Evolutionary conservation across 1,140 invertebrate species (phyloP).

Genomic region (Drosophila auraria): DNA sequence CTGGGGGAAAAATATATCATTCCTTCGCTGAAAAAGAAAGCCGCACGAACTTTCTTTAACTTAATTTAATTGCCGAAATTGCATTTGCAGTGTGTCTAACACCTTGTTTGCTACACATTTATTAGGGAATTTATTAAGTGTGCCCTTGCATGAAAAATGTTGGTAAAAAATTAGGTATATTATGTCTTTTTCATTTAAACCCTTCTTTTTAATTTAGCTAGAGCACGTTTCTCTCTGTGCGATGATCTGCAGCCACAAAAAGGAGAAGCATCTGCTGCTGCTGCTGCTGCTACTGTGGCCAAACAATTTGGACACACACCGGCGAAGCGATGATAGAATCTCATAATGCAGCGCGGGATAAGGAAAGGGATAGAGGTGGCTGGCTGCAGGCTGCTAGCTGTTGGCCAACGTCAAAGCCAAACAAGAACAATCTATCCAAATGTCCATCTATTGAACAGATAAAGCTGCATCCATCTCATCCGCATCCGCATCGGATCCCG

Average conservation of each 20-base stretch:
- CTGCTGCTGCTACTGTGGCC: slow-evolving; percentile 51
- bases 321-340: slow-evolving; percentile 71
- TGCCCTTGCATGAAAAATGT: neutral
- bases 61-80: neutral
- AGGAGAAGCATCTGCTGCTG: slow-evolving; percentile 26
- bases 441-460: slow-evolving; percentile 84
- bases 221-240: slow-evolving; percentile 7
- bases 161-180: neutral
- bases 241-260: slow-evolving; percentile 12
- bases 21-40: neutral
- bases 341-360: slow-evolving; percentile 61
- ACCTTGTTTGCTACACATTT: neutral
- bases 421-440: slow-evolving; percentile 84
- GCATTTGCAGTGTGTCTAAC: neutral
- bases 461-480: slow-evolving; percentile 69
- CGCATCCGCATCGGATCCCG: slow-evolving; percentile 17
- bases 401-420: slow-evolving; percentile 73
- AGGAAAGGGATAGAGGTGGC: slow-evolving; percentile 11
- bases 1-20: neutral
- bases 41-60: too few relatives aligned
- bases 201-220: neutral
- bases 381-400: slow-evolving; percentile 26
- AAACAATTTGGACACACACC: slow-evolving; percentile 76
- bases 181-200: too few relatives aligned
- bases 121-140: neutral